These are phyloP conservation scores for Acleris emargana DNA, from an alignment of 2,888 invertebrate genomes.

Conservation along the genomic window DNA sequence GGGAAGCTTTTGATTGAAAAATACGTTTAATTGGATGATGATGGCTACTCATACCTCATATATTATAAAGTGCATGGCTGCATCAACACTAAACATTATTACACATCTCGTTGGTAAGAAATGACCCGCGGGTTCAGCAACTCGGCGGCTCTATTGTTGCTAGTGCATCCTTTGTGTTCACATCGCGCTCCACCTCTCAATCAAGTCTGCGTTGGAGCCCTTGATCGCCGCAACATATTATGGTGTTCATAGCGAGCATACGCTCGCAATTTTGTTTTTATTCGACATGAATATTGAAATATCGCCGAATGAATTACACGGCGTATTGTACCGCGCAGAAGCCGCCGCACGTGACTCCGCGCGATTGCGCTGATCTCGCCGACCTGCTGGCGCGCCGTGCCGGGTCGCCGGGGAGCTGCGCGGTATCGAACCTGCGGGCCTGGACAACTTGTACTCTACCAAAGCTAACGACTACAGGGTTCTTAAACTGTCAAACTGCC, in stretches of 20 bases:
- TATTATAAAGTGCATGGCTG: background rate
- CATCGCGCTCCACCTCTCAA: background rate
- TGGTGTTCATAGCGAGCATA: slow-evolving; percentile 11
- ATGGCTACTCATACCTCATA: background rate
- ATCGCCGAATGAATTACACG: slow-evolving; percentile 34
- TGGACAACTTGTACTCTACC: too few relatives aligned
- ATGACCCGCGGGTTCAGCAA: background rate
- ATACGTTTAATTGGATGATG: slow-evolving; percentile 15
- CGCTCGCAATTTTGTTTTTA: slow-evolving; percentile 21
- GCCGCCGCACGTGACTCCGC: slow-evolving; percentile 35
- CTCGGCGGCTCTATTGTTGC: background rate
- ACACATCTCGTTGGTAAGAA: background rate
- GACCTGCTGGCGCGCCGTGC: slow-evolving; percentile 27
- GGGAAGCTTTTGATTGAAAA: slow-evolving; percentile 27
- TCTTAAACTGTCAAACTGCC: too few relatives aligned
- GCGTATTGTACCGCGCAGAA: slow-evolving; percentile 25
- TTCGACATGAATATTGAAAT: slow-evolving; percentile 23
- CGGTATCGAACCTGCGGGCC: too few relatives aligned
- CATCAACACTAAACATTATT: background rate
- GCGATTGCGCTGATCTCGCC: slow-evolving; percentile 23
- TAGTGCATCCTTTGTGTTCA: background rate
- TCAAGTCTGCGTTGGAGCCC: slow-evolving; percentile 11
- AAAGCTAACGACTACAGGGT: too few relatives aligned
- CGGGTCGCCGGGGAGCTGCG: background rate
- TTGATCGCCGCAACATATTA: slow-evolving; percentile 11